A percentile compares a stretch with the other conserved stretches of the same genome.
These are phyloP conservation scores for Zoroaster sp. DNA, from an alignment of 53 echinoderm and acorn worm genomes.

Conservation along the genomic window DNA sequence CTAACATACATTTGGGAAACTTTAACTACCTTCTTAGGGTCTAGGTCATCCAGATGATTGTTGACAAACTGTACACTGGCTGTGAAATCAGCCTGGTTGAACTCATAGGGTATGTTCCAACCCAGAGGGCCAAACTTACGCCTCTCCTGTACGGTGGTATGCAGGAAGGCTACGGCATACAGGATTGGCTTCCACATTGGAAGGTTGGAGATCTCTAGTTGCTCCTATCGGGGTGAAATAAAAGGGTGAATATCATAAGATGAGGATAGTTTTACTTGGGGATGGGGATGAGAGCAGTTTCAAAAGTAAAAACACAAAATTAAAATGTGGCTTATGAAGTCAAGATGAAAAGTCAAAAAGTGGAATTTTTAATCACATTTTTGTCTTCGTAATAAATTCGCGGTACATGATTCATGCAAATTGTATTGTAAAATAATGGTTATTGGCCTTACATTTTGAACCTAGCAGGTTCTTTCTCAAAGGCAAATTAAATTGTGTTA, in stretches of 20 bases:
- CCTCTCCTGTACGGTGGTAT: constrained; percentile 98
- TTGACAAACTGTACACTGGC: constrained; percentile 95
- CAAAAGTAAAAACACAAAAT: too few species aligned
- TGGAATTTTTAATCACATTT: too few species aligned
- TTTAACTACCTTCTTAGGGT: constrained; percentile 95
- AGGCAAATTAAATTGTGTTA: too few species aligned
- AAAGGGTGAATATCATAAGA: not conserved
- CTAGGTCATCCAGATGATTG: constrained; percentile 96
- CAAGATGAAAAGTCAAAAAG: too few species aligned
- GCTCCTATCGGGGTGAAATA: constrained; percentile 64
- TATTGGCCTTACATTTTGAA: too few species aligned
- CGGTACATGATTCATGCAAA: too few species aligned
- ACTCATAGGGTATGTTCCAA: constrained; percentile 99
- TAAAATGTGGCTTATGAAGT: too few species aligned
- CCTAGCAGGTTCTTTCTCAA: too few species aligned
- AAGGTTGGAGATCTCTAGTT: constrained; percentile 94
- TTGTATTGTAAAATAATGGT: too few species aligned
- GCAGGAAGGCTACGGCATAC: constrained; percentile 97
- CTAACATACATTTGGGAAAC: not conserved
- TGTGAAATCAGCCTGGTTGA: constrained; percentile 99
- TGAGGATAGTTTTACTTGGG: too few species aligned
- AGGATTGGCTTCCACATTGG: constrained; percentile 95
- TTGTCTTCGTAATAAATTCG: too few species aligned
- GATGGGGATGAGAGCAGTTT: too few species aligned
- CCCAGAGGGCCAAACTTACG: constrained; percentile 97